These are phyloP conservation scores for Sphaerodactylus townsendi DNA, from an alignment of 2,113 vertebrate genomes.

Conservation along the genomic window DNA sequence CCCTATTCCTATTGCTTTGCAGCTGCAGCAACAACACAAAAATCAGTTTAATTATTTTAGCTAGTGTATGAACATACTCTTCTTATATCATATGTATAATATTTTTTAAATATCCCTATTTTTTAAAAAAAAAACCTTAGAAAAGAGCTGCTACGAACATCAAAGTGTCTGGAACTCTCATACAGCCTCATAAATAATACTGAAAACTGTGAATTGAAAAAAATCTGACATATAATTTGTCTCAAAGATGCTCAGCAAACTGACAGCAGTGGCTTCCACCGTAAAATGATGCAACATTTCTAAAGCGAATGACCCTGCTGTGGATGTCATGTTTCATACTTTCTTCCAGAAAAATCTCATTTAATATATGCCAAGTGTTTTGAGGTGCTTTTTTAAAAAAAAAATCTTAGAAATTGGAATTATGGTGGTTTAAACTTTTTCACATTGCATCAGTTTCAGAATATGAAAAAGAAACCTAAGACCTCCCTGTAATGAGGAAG, in stretches of 20 bases:
- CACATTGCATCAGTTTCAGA: slow-evolving; percentile 39
- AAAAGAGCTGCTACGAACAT: not conserved
- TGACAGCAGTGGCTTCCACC: slow-evolving; percentile 50
- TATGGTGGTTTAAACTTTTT: not conserved
- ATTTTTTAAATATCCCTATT: slow-evolving; percentile 34
- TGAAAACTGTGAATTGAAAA: slow-evolving; percentile 40
- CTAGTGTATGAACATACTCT: not conserved
- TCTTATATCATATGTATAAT: not conserved
- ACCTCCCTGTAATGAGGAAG: slow-evolving; percentile 35
- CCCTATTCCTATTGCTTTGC: not conserved
- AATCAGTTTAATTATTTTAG: not conserved
- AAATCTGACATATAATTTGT: slow-evolving; percentile 37
- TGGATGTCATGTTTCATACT: slow-evolving; percentile 23
- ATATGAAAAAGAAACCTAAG: slow-evolving; percentile 36
- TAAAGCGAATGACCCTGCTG: slow-evolving; percentile 22
- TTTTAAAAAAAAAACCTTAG: not conserved
- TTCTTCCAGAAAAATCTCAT: slow-evolving; percentile 34
- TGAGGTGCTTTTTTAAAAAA: not conserved
- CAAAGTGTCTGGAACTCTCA: slow-evolving; percentile 40
- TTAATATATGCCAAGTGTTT: slow-evolving; percentile 26
- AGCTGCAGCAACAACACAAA: not conserved
- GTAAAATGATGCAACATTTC: slow-evolving; percentile 46
- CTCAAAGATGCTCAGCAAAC: slow-evolving; percentile 9
- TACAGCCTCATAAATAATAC: slow-evolving; percentile 47
- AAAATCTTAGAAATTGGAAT: slow-evolving; percentile 7